A percentile compares a stretch with the other conserved stretches of the same genome.
Evolutionary conservation across 2,888 invertebrate genomes (phyloP).

Genomic region (Ptychoptera contaminata): DNA sequence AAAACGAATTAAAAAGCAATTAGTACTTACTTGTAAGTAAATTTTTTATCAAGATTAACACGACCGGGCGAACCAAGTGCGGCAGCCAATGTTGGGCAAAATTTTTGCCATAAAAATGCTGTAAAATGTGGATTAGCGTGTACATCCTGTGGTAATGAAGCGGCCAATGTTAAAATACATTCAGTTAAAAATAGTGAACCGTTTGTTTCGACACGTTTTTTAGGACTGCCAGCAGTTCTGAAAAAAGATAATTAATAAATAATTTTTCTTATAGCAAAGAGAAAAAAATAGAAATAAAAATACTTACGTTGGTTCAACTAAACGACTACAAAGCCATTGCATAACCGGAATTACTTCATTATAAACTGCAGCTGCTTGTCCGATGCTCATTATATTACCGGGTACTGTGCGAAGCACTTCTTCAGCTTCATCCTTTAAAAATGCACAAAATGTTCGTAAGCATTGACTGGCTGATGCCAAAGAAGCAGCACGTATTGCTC

Average conservation of each 20-base stretch:
- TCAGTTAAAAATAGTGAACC: constrained; percentile 64
- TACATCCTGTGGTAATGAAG: constrained; percentile 66
- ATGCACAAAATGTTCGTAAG: constrained; percentile 68
- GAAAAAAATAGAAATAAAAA: too few species aligned
- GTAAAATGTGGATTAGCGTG: constrained; percentile 74
- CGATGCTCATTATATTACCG: constrained; percentile 36
- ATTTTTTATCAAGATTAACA: constrained; percentile 54
- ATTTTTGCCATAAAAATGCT: constrained; percentile 81
- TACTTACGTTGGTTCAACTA: constrained; percentile 66
- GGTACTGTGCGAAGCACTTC: constrained; percentile 36
- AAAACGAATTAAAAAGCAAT: not conserved
- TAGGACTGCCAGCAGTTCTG: constrained; percentile 22
- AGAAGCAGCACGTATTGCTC: constrained; percentile 72
- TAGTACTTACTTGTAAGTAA: constrained; percentile 45
- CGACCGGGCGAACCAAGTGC: constrained; percentile 71
- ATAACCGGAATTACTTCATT: constrained; percentile 82
- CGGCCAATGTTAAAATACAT: constrained; percentile 70
- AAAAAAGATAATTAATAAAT: not conserved
- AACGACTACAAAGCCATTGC: constrained; percentile 72
- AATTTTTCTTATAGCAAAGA: not conserved
- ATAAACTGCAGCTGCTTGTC: constrained; percentile 63
- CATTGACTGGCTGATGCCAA: constrained; percentile 84
- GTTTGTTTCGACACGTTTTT: constrained; percentile 23
- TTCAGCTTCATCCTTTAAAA: constrained; percentile 43
- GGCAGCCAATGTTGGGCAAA: constrained; percentile 77